Conservation (phyloP, 2,888 invertebrate species). For the Amblyteles armatorius region DNA sequence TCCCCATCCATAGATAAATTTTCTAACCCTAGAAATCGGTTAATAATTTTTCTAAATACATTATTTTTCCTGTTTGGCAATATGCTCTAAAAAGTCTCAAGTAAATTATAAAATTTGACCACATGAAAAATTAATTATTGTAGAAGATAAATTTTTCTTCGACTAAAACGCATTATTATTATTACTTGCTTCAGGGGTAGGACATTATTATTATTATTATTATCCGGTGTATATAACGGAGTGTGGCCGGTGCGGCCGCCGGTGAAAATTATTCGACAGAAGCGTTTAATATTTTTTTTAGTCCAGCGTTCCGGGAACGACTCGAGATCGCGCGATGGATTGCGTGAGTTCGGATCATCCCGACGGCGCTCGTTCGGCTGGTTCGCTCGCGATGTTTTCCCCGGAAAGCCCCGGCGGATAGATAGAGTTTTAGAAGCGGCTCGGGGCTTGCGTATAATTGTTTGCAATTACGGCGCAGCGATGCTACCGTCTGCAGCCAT, state of each 20-base stretch:
- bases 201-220: too few relatives aligned
- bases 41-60: too few relatives aligned
- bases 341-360: conserved; percentile 62
- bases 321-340: conserved; percentile 27
- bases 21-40: too few relatives aligned
- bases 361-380: neutral
- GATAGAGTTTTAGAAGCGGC: conserved; percentile 24
- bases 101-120: neutral
- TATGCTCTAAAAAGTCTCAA: neutral
- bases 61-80: too few relatives aligned
- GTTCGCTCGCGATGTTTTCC: conserved; percentile 45
- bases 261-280: too few relatives aligned
- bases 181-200: too few relatives aligned
- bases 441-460: conserved; percentile 59
- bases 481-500: conserved; percentile 53
- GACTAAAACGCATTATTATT: too few relatives aligned
- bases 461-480: conserved; percentile 54
- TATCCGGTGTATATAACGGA: too few relatives aligned
- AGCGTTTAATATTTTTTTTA: neutral
- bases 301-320: conserved; percentile 23
- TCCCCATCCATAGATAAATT: too few relatives aligned
- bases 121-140: too few relatives aligned
- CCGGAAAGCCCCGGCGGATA: conserved; percentile 27
- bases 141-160: too few relatives aligned
- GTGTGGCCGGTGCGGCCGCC: too few relatives aligned